These are phyloP conservation scores for Drosophila percnosoma DNA, from an alignment of 2,888 invertebrate genomes.

Conservation along the genomic window DNA sequence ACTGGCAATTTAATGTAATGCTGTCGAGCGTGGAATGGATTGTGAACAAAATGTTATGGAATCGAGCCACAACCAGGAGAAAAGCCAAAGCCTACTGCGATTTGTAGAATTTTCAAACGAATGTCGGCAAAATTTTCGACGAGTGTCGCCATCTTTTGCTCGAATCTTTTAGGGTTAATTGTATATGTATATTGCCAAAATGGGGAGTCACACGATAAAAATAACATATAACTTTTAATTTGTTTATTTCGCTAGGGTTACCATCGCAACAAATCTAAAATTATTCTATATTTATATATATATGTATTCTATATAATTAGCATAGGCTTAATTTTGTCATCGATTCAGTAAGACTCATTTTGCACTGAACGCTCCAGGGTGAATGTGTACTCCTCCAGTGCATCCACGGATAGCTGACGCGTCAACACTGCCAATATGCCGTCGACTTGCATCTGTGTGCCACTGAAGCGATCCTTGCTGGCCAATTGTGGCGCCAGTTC, in stretches of 20 bases:
- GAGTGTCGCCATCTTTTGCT: slow-evolving; percentile 20
- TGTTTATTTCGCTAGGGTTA: not conserved
- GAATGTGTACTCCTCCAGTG: slow-evolving; percentile 79
- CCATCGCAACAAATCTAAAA: slow-evolving; percentile 28
- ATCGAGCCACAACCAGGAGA: not conserved
- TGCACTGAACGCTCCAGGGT: slow-evolving; percentile 80
- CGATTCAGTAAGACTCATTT: slow-evolving; percentile 74
- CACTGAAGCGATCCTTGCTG: slow-evolving; percentile 67
- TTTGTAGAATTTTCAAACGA: not conserved
- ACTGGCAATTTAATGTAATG: slow-evolving; percentile 49
- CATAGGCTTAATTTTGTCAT: slow-evolving; percentile 8
- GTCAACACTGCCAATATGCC: slow-evolving; percentile 81
- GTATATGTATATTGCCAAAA: not conserved
- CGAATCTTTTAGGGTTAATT: not conserved
- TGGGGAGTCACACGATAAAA: slow-evolving; percentile 10
- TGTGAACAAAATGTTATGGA: slow-evolving; percentile 6
- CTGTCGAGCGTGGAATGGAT: slow-evolving; percentile 30
- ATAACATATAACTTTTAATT: not conserved
- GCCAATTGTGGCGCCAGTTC: slow-evolving; percentile 77
- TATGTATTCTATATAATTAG: slow-evolving; percentile 9
- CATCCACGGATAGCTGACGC: slow-evolving; percentile 77
- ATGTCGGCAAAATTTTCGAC: not conserved
- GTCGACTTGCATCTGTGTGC: slow-evolving; percentile 81
- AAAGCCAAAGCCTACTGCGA: slow-evolving; percentile 28
- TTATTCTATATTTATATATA: slow-evolving; percentile 21